These are phyloP conservation scores for Tichodroma muraria DNA, from an alignment of 2,113 vertebrate genomes.

Conservation along the genomic window DNA sequence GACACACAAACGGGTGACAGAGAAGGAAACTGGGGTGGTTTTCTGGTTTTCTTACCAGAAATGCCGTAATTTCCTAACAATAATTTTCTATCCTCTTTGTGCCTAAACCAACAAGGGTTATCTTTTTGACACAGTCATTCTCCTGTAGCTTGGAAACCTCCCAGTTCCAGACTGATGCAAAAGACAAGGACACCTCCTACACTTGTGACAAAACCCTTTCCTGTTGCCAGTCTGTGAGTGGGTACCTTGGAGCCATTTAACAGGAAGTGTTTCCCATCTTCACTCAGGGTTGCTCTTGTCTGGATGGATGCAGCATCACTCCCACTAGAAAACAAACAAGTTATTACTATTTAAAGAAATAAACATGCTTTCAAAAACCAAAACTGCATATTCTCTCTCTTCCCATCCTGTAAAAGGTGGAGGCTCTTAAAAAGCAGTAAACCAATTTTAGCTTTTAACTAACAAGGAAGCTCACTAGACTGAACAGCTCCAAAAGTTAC, in stretches of 20 bases:
- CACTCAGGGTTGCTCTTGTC: conserved; percentile 79
- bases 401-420: not conserved
- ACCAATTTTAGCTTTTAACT: not conserved
- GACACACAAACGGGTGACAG: not conserved
- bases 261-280: conserved; percentile 84
- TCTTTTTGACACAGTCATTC: accelerated
- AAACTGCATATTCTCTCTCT: not conserved
- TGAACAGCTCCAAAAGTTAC: not conserved
- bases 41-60: not conserved
- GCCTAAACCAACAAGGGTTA: not conserved
- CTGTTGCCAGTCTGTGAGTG: not conserved
- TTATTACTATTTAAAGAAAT: not conserved
- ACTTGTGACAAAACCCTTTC: not conserved
- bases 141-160: not conserved
- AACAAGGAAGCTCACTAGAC: not conserved
- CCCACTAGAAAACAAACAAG: conserved; percentile 73
- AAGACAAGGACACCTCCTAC: not conserved
- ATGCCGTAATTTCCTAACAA: not conserved
- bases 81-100: not conserved
- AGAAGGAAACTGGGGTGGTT: not conserved
- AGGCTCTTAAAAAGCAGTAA: not conserved
- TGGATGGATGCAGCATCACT: conserved; percentile 94
- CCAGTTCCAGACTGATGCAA: accelerated
- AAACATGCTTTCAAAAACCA: not conserved
- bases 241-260: conserved; percentile 92